A percentile compares a stretch with the other conserved stretches of the same genome.
Evolutionary conservation across 1,140 invertebrate genomes (phyloP).

Genomic region (Orius insidiosus): DNA sequence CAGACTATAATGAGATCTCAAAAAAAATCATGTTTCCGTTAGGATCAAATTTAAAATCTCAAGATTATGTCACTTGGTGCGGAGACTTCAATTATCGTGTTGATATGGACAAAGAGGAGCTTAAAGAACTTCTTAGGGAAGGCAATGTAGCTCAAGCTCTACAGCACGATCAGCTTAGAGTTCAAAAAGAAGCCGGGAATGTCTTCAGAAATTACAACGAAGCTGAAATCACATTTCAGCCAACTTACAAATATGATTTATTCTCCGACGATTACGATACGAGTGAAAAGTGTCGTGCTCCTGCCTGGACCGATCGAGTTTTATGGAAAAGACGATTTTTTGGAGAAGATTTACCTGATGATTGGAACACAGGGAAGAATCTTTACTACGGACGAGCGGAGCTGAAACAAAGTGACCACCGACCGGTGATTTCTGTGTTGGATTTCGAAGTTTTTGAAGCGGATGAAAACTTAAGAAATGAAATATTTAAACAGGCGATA

Average conservation of each 20-base stretch:
- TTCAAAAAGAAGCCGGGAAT: slow-evolving; percentile 61
- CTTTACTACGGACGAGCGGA: slow-evolving; percentile 83
- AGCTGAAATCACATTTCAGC: slow-evolving; percentile 64
- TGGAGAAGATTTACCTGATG: slow-evolving; percentile 33
- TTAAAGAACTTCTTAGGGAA: slow-evolving; percentile 65
- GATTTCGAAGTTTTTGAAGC: slow-evolving; percentile 73
- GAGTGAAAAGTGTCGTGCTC: slow-evolving; percentile 90
- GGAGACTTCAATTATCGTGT: slow-evolving; percentile 99
- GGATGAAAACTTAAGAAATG: slow-evolving; percentile 43
- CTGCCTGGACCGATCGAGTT: slow-evolving; percentile 95
- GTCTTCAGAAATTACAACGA: slow-evolving; percentile 92
- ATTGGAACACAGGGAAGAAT: slow-evolving; percentile 60
- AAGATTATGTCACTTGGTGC: slow-evolving; percentile 99
- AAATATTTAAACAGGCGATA: slow-evolving; percentile 71
- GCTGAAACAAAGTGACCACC: slow-evolving; percentile 94
- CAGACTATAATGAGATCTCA: slow-evolving; percentile 88
- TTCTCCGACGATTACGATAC: slow-evolving; percentile 99
- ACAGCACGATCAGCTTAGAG: slow-evolving; percentile 74
- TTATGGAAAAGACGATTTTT: slow-evolving; percentile 69
- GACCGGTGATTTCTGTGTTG: slow-evolving; percentile 78
- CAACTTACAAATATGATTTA: slow-evolving; percentile 98
- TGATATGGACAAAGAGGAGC: slow-evolving; percentile 87
- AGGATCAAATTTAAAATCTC: slow-evolving; percentile 64
- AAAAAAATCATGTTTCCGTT: slow-evolving; percentile 37
- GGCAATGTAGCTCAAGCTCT: slow-evolving; percentile 64